These are phyloP conservation scores for Drosophila vallismaia DNA, from an alignment of 2,888 invertebrate genomes.

Conservation along the genomic window DNA sequence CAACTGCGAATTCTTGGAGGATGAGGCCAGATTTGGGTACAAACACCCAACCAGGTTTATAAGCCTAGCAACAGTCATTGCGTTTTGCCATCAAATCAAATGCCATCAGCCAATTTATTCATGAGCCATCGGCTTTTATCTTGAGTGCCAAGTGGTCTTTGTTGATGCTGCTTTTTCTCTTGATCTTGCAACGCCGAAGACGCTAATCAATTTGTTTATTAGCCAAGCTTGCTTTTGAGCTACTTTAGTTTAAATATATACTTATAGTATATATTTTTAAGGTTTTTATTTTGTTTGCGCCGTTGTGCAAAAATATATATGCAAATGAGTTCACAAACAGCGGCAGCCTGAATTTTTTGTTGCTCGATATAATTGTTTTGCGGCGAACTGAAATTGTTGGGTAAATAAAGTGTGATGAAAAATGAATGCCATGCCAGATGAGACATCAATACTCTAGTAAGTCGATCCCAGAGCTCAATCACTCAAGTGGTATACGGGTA, in stretches of 20 bases:
- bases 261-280: conserved; percentile 26
- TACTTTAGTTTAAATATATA: conserved; percentile 44
- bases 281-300: conserved; percentile 35
- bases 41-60: background rate
- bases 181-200: conserved; percentile 54
- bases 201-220: conserved; percentile 77
- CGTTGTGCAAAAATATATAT: conserved; percentile 56
- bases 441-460: conserved; percentile 37
- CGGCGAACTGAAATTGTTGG: conserved; percentile 47
- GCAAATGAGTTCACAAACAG: conserved; percentile 57
- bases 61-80: conserved; percentile 50
- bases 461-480: conserved; percentile 21
- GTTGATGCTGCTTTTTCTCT: conserved; percentile 50
- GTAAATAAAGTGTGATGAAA: conserved; percentile 37
- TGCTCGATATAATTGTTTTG: conserved; percentile 48
- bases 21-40: conserved; percentile 13
- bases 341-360: conserved; percentile 26
- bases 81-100: conserved; percentile 16
- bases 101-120: conserved; percentile 34
- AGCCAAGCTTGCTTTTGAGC: conserved; percentile 50
- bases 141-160: conserved; percentile 42
- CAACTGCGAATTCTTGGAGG: conserved; percentile 61
- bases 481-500: conserved; percentile 14
- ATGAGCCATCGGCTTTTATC: conserved; percentile 36
- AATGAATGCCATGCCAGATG: conserved; percentile 43